Percentiles rank a stretch among this genome's conserved stretches.
Conservation (phyloP, 2,113 vertebrate genomes). For the Elgaria multicarinata region DNA sequence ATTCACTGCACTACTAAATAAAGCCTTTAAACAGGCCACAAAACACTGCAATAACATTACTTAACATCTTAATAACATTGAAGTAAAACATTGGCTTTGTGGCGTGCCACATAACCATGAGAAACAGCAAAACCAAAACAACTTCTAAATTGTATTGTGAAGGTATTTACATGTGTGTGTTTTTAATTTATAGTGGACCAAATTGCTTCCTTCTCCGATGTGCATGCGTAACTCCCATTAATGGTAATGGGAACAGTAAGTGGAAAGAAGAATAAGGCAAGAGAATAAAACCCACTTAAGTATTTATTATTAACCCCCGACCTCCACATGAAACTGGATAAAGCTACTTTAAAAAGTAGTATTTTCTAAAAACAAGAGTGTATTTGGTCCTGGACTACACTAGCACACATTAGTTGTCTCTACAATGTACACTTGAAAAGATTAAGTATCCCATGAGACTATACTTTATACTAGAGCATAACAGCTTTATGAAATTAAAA, state of each 20-base stretch:
- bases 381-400: constrained; percentile 38
- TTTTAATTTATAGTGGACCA: constrained; percentile 50
- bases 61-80: constrained; percentile 72
- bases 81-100: constrained; percentile 76
- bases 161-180: constrained; percentile 71
- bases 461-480: constrained; percentile 61
- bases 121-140: constrained; percentile 72
- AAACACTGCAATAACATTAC: constrained; percentile 81
- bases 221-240: constrained; percentile 30
- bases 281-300: constrained; percentile 47
- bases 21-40: constrained; percentile 82
- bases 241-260: constrained; percentile 2
- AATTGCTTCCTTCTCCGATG: constrained; percentile 43
- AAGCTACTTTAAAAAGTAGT: constrained; percentile 52
- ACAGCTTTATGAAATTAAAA: neutral
- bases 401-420: constrained; percentile 70
- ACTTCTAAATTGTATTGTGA: constrained; percentile 71
- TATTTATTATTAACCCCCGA: constrained; percentile 52
- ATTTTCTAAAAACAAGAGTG: constrained; percentile 9
- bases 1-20: constrained; percentile 74
- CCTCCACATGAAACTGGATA: constrained; percentile 52
- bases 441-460: constrained; percentile 65
- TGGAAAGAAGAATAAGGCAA: constrained; percentile 32
- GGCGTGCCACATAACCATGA: constrained; percentile 66
- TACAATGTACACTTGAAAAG: constrained; percentile 67